A percentile compares a stretch with the other conserved stretches of the same genome.
These are phyloP conservation scores for Sterna hirundo DNA, from an alignment of 2,113 vertebrate genomes.

Conservation along the genomic window DNA sequence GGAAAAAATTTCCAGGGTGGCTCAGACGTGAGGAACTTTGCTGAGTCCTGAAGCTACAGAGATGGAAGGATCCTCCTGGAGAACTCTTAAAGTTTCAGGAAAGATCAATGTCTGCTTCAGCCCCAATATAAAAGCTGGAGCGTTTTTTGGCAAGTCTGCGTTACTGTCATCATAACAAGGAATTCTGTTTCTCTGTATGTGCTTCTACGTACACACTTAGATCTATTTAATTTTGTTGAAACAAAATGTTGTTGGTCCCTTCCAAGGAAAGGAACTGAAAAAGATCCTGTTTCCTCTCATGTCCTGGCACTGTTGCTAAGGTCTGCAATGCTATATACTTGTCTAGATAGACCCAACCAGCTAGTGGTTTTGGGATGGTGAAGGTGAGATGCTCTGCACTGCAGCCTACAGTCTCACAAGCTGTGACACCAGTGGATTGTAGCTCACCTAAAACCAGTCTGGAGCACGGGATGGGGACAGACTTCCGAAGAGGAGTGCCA, in stretches of 20 bases:
- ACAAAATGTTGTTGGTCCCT: no score
- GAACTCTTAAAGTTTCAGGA: neutral
- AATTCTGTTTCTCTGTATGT: neutral
- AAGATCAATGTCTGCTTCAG: neutral
- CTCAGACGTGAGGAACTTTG: neutral
- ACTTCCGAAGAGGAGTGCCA: neutral
- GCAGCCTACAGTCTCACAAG: neutral
- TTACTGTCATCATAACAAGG: neutral
- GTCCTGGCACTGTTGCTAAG: neutral
- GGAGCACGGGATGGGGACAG: neutral
- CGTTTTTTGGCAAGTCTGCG: neutral
- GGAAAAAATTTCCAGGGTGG: neutral
- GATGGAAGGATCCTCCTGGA: neutral
- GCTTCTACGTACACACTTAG: neutral
- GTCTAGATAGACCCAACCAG: neutral
- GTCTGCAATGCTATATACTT: neutral
- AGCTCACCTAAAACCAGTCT: neutral
- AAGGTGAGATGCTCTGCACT: neutral
- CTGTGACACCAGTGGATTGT: neutral
- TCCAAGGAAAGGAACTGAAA: neutral
- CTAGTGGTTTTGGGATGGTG: neutral
- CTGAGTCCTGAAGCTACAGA: neutral
- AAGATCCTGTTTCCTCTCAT: neutral
- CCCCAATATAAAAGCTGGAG: neutral
- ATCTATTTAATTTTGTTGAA: neutral